Evolutionary conservation across 2,888 invertebrate genomes (phyloP).

Genomic region (Morpho deidamia): DNA sequence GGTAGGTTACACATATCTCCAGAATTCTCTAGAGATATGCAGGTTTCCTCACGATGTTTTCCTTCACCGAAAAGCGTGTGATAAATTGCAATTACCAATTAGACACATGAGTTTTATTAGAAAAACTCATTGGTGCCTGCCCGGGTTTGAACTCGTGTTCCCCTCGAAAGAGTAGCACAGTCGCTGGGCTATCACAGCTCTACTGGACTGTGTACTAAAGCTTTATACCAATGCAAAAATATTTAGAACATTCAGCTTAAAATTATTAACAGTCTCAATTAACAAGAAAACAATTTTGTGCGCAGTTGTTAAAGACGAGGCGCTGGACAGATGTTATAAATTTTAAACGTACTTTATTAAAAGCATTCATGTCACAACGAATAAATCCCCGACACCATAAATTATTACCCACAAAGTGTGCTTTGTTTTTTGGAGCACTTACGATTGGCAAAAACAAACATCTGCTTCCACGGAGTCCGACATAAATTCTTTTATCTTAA

Average conservation of each 20-base stretch:
- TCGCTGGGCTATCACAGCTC: too few relatives aligned
- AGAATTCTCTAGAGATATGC: too few relatives aligned
- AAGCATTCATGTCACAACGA: constrained; percentile 32
- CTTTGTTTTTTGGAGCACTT: constrained; percentile 22
- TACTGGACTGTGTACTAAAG: too few relatives aligned
- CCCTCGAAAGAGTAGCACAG: too few relatives aligned
- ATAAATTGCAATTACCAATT: too few relatives aligned
- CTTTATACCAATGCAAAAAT: too few relatives aligned
- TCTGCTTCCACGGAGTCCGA: constrained; percentile 10
- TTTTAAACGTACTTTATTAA: constrained; percentile 29
- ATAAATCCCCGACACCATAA: constrained; percentile 33
- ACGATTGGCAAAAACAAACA: constrained; percentile 17
- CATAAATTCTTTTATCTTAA: constrained; percentile 11
- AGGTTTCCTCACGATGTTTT: too few relatives aligned
- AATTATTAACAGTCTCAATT: constrained; percentile 12
- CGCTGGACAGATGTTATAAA: constrained; percentile 26
- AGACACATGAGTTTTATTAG: too few relatives aligned
- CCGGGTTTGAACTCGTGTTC: too few relatives aligned
- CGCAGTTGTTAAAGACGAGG: constrained; percentile 24
- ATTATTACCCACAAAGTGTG: constrained; percentile 28
- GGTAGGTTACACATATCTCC: too few relatives aligned
- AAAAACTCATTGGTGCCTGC: too few relatives aligned
- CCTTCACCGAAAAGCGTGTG: too few relatives aligned
- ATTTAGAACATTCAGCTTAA: neutral
- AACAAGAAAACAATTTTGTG: constrained; percentile 21